These are phyloP conservation scores for Sardinella longiceps DNA, from an alignment of 2,797 vertebrate species.

Conservation along the genomic window DNA sequence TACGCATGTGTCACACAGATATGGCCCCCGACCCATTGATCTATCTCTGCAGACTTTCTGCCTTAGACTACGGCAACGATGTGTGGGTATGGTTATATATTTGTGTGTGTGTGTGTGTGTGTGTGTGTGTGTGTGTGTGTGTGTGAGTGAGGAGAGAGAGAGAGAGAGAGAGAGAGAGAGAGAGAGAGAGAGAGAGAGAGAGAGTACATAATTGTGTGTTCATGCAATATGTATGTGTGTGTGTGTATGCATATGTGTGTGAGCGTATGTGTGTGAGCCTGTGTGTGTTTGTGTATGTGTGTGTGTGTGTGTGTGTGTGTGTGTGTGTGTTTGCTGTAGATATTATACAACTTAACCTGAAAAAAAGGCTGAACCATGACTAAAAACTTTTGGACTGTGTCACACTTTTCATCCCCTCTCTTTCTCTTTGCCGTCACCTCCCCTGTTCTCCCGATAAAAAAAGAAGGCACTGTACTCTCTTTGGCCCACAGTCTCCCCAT, in stretches of 20 bases:
- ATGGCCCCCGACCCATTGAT: constrained; percentile 39
- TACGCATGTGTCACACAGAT: constrained; percentile 40
- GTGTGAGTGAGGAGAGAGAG: too few species aligned
- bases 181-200: not conserved
- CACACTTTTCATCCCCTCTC: not conserved
- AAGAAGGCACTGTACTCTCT: not conserved
- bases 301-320: not conserved
- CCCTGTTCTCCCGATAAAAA: not conserved
- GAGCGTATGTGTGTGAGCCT: not conserved
- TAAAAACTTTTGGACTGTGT: not conserved
- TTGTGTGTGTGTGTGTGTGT: constrained; percentile 23
- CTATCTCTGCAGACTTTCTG: constrained; percentile 21
- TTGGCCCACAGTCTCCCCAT: not conserved
- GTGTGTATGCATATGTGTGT: not conserved
- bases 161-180: too few species aligned
- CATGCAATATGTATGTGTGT: too few species aligned
- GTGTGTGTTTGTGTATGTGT: not conserved
- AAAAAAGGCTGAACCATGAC: not conserved
- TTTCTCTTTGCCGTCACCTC: not conserved
- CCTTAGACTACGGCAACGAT: constrained; percentile 22
- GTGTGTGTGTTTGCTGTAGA: not conserved
- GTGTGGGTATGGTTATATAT: not conserved
- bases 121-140: not conserved
- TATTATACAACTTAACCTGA: not conserved
- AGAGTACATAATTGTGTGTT: not conserved